Evolutionary conservation across 1,140 invertebrate species (phyloP), one percentile per base, ranked within the genome.

Genomic region (Sitobion miscanthi): DNA sequence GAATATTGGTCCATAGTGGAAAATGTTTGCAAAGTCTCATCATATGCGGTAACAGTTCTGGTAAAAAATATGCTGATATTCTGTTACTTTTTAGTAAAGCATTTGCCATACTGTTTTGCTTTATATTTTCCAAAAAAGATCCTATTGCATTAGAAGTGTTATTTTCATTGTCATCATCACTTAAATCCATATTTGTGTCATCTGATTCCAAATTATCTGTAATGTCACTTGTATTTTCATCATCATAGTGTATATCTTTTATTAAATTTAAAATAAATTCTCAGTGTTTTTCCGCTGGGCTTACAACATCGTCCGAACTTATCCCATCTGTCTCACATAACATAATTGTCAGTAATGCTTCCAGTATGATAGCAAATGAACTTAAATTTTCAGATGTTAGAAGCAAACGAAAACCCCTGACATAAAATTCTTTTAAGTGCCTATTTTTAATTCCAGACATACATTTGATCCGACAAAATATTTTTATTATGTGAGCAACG

Each of bases 201-300:
- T 83, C 38, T 83, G 35, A 62, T 62, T 62, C 57, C 0, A 6
- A 62, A 62, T 62, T 7, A 62, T 62, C 9, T 7, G 30, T 30
- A 11, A 2, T 25, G 57, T 62, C 25, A 62, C 6, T 83, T 83
- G 82, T 83, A 83, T 83, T 8, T 38, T 83, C 35, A 7, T 83
- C 82, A 0, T 38, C 21, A 38, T 38, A 38, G 7, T 38, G 35
- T 83, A 83, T 38, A 83, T 21, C 82, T 83, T 83, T 83, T 38
- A 83, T 83, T 83, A 83, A 83, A 83, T 83, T 83, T 83, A 83
- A 83, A 38, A 83, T 83, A 25, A 38, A 83, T 83, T 83, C 82
- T 83, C 82, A 21, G 82, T 83, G 35, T 83, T 83, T 83, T 42
- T 83, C 82, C 7, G 38, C 42, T 83, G 82, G 82, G 57, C 57